Percentiles rank a stretch among this genome's conserved stretches.
Conservation (phyloP, 1,140 invertebrate species). For the Cyphomyrmex costatus region DNA sequence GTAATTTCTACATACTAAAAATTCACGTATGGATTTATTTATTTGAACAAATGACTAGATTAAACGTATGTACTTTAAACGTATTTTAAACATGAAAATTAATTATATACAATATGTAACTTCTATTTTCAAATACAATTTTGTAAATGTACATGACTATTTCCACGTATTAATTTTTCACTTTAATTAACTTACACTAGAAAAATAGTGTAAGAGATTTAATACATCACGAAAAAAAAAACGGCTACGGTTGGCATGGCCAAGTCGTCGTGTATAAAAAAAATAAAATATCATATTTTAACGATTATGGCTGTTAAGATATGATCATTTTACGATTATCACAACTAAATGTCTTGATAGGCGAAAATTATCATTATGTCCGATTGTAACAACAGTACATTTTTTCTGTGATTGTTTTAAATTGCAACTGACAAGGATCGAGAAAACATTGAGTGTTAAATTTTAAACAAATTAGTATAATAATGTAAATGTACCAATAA, state of each 20-base stretch:
- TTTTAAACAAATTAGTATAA: conserved; percentile 1
- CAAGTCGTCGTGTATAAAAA: too few species aligned
- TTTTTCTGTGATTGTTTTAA: background rate
- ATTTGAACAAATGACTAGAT: background rate
- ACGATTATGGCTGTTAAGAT: too few species aligned
- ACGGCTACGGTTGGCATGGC: too few species aligned
- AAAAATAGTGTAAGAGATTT: background rate
- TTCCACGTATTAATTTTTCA: background rate
- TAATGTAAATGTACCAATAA: background rate
- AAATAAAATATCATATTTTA: too few species aligned
- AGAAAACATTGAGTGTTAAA: background rate
- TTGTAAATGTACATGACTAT: background rate
- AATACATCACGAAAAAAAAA: too few species aligned
- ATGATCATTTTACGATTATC: too few species aligned
- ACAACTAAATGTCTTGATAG: too few species aligned
- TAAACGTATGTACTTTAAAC: background rate
- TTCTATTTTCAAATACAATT: background rate
- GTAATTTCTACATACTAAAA: background rate
- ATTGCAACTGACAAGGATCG: background rate
- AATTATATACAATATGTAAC: background rate
- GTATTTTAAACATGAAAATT: background rate
- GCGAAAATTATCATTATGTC: too few species aligned
- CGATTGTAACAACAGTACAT: too few species aligned
- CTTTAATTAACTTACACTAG: background rate
- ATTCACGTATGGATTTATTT: background rate